These are phyloP conservation scores for Macrostomum lignano DNA, from an alignment of 1,140 invertebrate genomes.

Conservation along the genomic window DNA sequence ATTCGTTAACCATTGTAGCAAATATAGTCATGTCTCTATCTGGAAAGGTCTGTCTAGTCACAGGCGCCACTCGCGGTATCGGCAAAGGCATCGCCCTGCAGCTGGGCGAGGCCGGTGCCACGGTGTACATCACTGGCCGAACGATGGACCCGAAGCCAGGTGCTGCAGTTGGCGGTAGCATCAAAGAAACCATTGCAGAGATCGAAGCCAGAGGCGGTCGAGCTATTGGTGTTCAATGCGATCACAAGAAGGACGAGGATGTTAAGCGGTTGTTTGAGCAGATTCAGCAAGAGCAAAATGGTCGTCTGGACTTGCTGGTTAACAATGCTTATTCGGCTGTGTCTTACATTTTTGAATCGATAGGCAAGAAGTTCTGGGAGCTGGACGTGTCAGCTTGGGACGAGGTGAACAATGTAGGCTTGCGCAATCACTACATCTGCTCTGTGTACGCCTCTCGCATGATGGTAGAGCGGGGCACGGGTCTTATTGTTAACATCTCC, in stretches of 20 bases:
- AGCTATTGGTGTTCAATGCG: conserved; percentile 23
- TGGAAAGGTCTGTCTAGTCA: conserved; percentile 20
- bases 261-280: conserved; percentile 24
- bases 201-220: conserved; percentile 17
- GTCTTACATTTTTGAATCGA: no score
- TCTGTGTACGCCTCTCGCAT: no score
- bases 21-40: no score
- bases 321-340: conserved; percentile 30
- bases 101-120: conserved; percentile 22
- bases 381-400: no score
- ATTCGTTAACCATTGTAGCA: no score
- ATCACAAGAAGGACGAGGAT: conserved; percentile 26
- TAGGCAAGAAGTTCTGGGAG: no score
- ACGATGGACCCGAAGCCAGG: not conserved
- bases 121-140: conserved; percentile 26
- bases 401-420: no score
- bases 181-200: conserved; percentile 7
- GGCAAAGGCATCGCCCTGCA: conserved; percentile 28
- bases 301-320: conserved; percentile 28
- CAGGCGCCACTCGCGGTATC: conserved; percentile 25
- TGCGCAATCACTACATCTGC: no score
- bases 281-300: conserved; percentile 23
- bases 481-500: conserved; percentile 29
- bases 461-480: no score
- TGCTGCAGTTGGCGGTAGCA: not conserved